Evolutionary conservation across 2,888 invertebrate species (phyloP), one percentile per base, ranked within the genome.

Genomic region (Nomada ruficornis): DNA sequence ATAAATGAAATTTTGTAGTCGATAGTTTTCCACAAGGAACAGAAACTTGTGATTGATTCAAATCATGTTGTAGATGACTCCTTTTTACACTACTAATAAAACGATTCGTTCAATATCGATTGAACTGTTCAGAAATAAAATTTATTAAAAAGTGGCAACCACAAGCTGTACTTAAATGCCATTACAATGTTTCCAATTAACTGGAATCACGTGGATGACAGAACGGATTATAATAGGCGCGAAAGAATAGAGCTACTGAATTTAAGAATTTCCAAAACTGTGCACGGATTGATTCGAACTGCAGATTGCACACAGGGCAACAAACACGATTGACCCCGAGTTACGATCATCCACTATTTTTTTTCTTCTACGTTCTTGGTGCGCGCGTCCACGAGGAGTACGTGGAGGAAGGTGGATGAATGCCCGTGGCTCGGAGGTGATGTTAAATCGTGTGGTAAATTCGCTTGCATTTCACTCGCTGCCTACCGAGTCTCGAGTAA

Each of bases 391-490:
- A 57, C 65, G 73, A 79, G 79, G 82, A 74, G 76, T 84, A 86
- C 79, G 83, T 65, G 80, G 72, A 80, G 72, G 81, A 87, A 86
- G 87, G 84, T 86, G 86, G 83, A 88, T 86, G 90, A 88, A 90
- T 89, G 87, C 85, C 85, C 80, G 73, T 76, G 85, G 87, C 88
- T 90, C 87, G 89, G 82, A 82, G 88, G 86, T 85, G 89, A 89
- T 89, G 91, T 92, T 92, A 92, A 92, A 92, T 92, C 91, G 91
- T 87, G 90, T 88, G 91, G 90, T 91, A 92, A 92, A 92, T 93
- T 92, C 91, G 89, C 92, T 91, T 90, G 91, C 91, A 90, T 91
- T 92, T 90, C 90, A 88, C 88, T 91, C 89, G 88, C 83, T 77
- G 81, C 73, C 86, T 83, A 83, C 85, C 82, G 83, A 86, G 87